Evolutionary conservation across 1,140 invertebrate genomes (phyloP).

Genomic region (Sinella curviseta): DNA sequence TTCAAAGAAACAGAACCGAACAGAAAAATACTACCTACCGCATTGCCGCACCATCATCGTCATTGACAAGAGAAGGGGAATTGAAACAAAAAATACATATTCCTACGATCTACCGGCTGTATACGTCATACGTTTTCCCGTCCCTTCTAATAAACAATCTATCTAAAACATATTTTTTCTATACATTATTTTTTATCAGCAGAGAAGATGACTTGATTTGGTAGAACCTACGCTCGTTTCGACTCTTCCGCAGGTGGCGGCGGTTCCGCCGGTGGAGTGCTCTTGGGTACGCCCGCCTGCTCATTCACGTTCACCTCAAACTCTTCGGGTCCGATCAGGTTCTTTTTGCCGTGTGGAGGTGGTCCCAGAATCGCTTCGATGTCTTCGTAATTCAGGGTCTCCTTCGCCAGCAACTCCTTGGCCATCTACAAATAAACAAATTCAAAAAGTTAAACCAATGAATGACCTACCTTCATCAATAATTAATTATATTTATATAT

Average conservation of each 20-base stretch:
- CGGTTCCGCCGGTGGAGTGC: conserved; percentile 26
- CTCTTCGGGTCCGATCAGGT: conserved; percentile 72
- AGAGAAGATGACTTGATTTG: not conserved
- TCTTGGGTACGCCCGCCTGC: conserved; percentile 48
- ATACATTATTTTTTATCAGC: too few relatives aligned
- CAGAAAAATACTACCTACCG: too few relatives aligned
- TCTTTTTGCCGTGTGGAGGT: conserved; percentile 78
- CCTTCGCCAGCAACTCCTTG: conserved; percentile 78
- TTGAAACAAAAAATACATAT: too few relatives aligned
- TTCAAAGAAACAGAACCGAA: too few relatives aligned
- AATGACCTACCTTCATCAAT: not conserved
- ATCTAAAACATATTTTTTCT: too few relatives aligned
- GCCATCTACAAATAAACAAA: conserved; percentile 68
- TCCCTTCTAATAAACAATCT: too few relatives aligned
- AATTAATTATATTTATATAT: not conserved
- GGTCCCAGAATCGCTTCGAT: conserved; percentile 85
- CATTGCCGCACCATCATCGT: too few relatives aligned
- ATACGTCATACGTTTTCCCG: too few relatives aligned
- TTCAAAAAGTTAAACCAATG: not conserved
- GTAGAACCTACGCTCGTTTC: not conserved
- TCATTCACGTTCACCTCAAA: conserved; percentile 67
- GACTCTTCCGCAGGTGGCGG: not conserved
- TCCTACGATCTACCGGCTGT: too few relatives aligned
- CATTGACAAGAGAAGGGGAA: too few relatives aligned
- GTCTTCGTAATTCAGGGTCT: conserved; percentile 89